phyloP scores from a whole-genome alignment of 2,113 vertebrate species.

The Oreocharis arfaki region DNA sequence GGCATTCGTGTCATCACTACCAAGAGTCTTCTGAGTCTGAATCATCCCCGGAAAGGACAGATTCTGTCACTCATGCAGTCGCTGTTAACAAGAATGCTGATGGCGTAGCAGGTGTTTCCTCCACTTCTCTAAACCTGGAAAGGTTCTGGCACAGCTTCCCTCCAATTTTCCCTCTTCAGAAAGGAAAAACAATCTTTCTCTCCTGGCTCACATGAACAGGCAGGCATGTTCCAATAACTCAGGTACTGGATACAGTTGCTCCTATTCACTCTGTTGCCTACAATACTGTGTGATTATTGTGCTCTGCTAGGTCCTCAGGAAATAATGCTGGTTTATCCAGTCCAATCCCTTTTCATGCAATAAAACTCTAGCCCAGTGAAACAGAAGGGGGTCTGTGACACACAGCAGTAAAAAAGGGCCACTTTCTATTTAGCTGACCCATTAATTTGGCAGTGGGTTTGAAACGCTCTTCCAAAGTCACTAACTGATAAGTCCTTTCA shows the following conservation, averaged over 20 bases:
- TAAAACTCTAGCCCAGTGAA: not conserved
- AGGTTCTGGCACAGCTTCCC: conserved; percentile 46
- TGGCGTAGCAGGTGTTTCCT: conserved; percentile 65
- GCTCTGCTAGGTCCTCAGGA: not conserved
- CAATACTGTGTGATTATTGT: not conserved
- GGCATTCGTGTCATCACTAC: conserved; percentile 46
- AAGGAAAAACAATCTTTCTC: conserved; percentile 34
- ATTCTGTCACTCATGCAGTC: conserved; percentile 51
- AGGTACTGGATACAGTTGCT: conserved; percentile 20
- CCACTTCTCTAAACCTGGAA: conserved; percentile 67
- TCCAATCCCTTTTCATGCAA: not conserved
- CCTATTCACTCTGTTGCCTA: not conserved
- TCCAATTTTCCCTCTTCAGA: conserved; percentile 49
- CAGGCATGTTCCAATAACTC: conserved; percentile 21
- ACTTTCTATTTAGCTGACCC: not conserved
- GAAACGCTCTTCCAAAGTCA: not conserved
- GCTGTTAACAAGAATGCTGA: conserved; percentile 57
- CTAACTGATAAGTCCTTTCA: not conserved
- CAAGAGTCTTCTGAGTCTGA: conserved; percentile 66
- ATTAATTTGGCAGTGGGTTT: not conserved
- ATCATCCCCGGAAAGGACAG: conserved; percentile 68
- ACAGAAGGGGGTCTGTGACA: not conserved
- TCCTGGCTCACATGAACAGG: conserved; percentile 16
- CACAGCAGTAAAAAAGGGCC: not conserved
- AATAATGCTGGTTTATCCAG: not conserved